phyloP scores from a whole-genome alignment of 2,797 vertebrate genomes.

The Clarias fuscus region DNA sequence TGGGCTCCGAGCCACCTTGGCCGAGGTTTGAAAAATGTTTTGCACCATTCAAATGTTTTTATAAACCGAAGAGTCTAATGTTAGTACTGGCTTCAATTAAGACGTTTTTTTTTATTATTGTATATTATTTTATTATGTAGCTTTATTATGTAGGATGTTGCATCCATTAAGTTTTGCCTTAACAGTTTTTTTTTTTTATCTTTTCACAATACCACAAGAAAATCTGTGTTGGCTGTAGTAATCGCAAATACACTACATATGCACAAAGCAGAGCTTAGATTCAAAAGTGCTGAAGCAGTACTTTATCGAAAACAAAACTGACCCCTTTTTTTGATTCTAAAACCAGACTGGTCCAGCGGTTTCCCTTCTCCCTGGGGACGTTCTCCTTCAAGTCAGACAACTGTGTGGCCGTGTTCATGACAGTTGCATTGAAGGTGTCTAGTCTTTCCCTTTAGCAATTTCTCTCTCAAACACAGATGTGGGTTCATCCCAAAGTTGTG shows the following conservation, averaged over 20 bases:
- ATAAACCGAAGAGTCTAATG: no score
- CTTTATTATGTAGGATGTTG: no score
- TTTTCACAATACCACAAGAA: not conserved
- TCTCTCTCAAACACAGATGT: slow-evolving; percentile 39
- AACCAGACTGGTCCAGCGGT: not conserved
- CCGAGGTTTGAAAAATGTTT: no score
- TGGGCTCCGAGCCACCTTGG: no score
- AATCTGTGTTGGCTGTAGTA: not conserved
- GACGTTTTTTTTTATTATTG: not conserved
- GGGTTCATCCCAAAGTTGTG: slow-evolving; percentile 57
- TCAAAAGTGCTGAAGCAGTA: not conserved
- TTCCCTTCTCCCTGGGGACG: not conserved
- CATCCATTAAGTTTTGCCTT: not conserved
- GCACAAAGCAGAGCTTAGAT: not conserved
- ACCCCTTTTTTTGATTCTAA: not conserved
- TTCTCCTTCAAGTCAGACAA: not conserved
- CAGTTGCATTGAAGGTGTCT: slow-evolving; percentile 3
- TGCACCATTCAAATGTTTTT: no score
- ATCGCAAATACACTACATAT: not conserved
- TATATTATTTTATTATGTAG: not conserved
- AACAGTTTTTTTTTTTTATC: not conserved
- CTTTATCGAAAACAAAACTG: not conserved
- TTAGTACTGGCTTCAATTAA: no score
- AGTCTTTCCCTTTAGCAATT: slow-evolving; percentile 3
- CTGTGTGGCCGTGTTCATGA: not conserved